Conservation (phyloP, 2,797 vertebrate species). For the Thamnophis elegans region DNA sequence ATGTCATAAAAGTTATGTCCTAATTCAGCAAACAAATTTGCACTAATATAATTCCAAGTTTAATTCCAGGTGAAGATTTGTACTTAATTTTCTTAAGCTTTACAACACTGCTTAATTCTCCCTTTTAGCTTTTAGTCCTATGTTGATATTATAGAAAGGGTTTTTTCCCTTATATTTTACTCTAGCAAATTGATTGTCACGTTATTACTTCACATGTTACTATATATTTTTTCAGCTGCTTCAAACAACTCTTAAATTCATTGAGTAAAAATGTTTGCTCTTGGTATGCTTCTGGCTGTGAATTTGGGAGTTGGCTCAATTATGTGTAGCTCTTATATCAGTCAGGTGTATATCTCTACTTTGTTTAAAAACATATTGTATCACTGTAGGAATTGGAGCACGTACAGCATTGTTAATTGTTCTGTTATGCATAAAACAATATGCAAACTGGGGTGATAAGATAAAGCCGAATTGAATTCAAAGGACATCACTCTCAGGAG, state of each 20-base stretch:
- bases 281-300: background rate
- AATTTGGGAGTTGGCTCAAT: background rate
- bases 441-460: background rate
- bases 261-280: background rate
- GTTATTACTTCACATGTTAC: background rate
- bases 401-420: background rate
- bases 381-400: background rate
- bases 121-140: background rate
- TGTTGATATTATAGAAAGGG: background rate
- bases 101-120: background rate
- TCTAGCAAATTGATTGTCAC: background rate
- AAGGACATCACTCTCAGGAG: background rate
- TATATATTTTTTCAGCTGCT: background rate
- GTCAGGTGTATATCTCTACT: background rate
- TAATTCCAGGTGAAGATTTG: background rate
- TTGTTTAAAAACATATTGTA: background rate
- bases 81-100: background rate
- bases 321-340: background rate
- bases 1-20: background rate
- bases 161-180: background rate
- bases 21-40: background rate
- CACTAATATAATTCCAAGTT: background rate
- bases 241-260: background rate
- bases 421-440: background rate
- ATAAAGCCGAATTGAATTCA: background rate